A percentile compares a stretch with the other conserved stretches of the same genome.
These are phyloP conservation scores for Drosophila equinoxialis DNA, from an alignment of 1,140 invertebrate species.

Conservation along the genomic window DNA sequence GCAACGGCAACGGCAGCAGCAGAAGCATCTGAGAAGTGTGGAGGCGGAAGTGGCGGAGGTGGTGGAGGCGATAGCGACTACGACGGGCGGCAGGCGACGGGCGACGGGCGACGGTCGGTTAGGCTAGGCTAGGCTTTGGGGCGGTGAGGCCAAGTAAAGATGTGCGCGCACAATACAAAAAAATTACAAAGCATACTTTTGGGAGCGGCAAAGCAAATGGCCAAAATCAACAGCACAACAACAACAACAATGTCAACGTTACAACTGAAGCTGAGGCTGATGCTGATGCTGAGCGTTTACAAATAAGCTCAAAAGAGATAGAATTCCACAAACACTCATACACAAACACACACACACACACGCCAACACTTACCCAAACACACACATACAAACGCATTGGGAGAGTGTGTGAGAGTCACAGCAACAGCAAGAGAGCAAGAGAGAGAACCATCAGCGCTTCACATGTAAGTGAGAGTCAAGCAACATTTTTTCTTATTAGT, in stretches of 20 bases:
- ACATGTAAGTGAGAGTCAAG: constrained; percentile 55
- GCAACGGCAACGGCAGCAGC: constrained; percentile 23
- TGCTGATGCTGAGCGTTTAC: constrained; percentile 53
- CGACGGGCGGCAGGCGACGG: background rate
- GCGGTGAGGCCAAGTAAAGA: constrained; percentile 44
- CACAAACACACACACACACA: constrained; percentile 10
- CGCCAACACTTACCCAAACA: background rate
- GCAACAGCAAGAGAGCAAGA: constrained; percentile 2
- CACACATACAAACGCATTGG: constrained; percentile 7
- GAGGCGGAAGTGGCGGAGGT: constrained; percentile 20
- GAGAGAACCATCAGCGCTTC: constrained; percentile 26
- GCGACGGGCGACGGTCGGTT: background rate
- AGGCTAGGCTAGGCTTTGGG: constrained; percentile 22
- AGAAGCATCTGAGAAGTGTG: constrained; percentile 30
- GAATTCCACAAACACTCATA: constrained; percentile 30
- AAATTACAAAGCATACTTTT: constrained; percentile 80
- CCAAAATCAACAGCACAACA: constrained; percentile 69
- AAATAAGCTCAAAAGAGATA: constrained; percentile 60
- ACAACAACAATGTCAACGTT: constrained; percentile 59
- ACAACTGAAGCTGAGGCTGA: constrained; percentile 51
- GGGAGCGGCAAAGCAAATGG: constrained; percentile 79
- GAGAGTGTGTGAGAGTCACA: constrained; percentile 15
- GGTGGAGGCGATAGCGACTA: background rate
- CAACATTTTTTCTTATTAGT: background rate
- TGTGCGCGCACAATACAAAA: constrained; percentile 77